These are phyloP conservation scores for Macrophya alboannulata DNA, from an alignment of 2,888 invertebrate genomes.

Conservation along the genomic window DNA sequence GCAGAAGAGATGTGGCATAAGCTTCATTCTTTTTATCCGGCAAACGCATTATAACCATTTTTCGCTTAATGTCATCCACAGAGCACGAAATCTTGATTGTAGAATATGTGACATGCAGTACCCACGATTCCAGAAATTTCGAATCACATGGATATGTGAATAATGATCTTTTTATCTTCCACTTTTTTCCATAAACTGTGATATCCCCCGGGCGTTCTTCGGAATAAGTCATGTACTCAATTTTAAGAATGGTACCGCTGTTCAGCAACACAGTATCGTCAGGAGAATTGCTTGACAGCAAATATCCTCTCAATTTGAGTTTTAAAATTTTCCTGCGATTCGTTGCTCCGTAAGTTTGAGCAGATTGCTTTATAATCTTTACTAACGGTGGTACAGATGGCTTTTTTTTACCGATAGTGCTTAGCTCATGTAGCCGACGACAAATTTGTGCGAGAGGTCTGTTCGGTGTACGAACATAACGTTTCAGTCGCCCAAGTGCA, in stretches of 20 bases:
- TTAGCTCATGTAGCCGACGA: neutral
- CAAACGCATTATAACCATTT: neutral
- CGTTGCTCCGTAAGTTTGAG: neutral
- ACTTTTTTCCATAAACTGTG: neutral
- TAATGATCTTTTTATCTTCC: neutral
- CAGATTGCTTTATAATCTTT: neutral
- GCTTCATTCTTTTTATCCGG: constrained; percentile 15
- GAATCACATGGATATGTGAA: neutral
- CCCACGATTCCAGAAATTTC: constrained; percentile 21
- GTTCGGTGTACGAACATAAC: neutral
- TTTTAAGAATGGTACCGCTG: neutral
- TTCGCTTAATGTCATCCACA: neutral
- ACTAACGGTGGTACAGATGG: neutral
- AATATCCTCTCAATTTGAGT: neutral
- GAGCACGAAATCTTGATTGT: constrained; percentile 8
- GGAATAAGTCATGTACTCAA: neutral
- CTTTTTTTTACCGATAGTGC: neutral
- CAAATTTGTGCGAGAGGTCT: neutral
- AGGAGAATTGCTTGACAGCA: neutral
- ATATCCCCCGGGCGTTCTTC: neutral
- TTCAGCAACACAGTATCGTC: neutral
- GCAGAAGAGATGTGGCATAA: constrained; percentile 18
- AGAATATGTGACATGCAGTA: constrained; percentile 1
- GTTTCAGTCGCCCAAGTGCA: neutral
- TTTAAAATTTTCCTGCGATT: neutral